Percentiles rank a stretch among this genome's conserved stretches.
phyloP scores from a whole-genome alignment of 2,888 invertebrate species.

The Stenurella melanura region DNA sequence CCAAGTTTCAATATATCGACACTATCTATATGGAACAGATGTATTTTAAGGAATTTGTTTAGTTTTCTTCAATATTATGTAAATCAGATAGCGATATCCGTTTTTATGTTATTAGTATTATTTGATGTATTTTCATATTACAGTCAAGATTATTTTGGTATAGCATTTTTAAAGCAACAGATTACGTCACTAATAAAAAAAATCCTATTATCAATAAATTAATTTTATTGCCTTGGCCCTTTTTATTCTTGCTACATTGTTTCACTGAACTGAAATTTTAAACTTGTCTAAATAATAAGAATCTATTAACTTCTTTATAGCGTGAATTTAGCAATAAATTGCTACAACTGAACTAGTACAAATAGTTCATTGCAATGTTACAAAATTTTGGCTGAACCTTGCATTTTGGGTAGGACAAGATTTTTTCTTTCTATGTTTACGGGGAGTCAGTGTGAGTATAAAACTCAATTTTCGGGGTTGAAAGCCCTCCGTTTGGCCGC shows the following conservation, averaged over 20 bases:
- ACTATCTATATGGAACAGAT: background rate
- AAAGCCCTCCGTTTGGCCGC: too few species aligned
- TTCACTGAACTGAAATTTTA: background rate
- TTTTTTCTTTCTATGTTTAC: too few species aligned
- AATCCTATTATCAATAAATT: constrained; percentile 39
- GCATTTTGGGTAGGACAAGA: too few species aligned
- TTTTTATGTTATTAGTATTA: constrained; percentile 8
- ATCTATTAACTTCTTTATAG: too few species aligned
- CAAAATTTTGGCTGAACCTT: too few species aligned
- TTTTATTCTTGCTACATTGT: background rate
- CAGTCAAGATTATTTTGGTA: constrained; percentile 5
- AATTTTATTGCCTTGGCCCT: constrained; percentile 1
- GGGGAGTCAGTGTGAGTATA: too few species aligned
- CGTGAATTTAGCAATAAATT: too few species aligned
- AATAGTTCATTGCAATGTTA: too few species aligned
- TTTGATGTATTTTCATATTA: constrained; percentile 15
- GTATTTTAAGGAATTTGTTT: background rate
- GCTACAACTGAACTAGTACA: too few species aligned
- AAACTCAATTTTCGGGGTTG: too few species aligned
- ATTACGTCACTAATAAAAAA: constrained; percentile 23
- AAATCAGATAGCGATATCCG: background rate
- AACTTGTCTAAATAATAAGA: too few species aligned
- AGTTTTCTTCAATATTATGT: constrained; percentile 25
- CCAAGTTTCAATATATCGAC: background rate
- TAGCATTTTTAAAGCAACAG: constrained; percentile 5